Evolutionary conservation across 2,888 invertebrate genomes (phyloP), one percentile per base, ranked within the genome.

Genomic region (Synergus gifuensis): DNA sequence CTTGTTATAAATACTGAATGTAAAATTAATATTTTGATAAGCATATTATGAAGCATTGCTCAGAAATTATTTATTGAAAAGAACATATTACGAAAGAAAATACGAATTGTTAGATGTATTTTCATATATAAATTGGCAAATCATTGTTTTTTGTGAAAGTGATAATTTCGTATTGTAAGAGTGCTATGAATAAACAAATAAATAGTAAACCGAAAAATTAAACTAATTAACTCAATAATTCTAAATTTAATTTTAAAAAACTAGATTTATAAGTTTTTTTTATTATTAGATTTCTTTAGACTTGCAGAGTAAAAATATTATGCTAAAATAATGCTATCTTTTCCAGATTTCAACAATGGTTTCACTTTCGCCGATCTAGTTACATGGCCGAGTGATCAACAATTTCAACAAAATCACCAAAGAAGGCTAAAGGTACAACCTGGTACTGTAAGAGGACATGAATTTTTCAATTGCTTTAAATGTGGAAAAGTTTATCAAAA

Each of bases 401-500:
- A 66, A 36, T 54, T n/a, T 36, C 36, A 36, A 62, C n/a, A 66
- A 36, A 73, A 36, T 36, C 36, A 7, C 22, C 40, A 66, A 36
- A 73, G n/a, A 58, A 54, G 73, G 54, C 54, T 22, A 58, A 28
- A 62, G 14, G 12, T 62, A 7, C 54, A 28, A 40, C n/a, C 9
- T 4, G 9, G 3, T n/a, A 4, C 0, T n/a, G 28, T 40, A 16
- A 54, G 28, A 14, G 16, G 16, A n/a, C 36, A 8, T 11, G 46
- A 12, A 54, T 5, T 54, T 73, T 36, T 87, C 69, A 78, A 58
- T 28, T 92, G 92, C 80, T 87, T 85, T 11, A 87, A 85, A 54
- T 93, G 93, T 84, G 90, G 87, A 40, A 90, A 89, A 83, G 86
- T 80, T 16, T 93, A 92, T 86, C 89, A 89, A 44, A 87, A 90